Base-by-base conservation (phyloP, 53 echinoderm and acorn worm species). In the Temnopleurus reevesii region DNA sequence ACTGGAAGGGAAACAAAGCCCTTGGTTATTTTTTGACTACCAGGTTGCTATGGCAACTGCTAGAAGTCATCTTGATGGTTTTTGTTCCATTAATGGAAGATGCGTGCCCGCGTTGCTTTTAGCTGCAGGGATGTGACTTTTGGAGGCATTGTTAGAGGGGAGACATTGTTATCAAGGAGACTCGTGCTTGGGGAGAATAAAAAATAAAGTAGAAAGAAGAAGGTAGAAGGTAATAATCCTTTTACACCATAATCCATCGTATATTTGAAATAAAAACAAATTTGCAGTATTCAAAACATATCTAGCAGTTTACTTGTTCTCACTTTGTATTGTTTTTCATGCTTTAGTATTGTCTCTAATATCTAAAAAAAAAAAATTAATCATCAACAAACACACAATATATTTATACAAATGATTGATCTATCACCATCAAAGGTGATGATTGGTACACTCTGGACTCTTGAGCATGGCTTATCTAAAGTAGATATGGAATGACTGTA, bases 21-120 rank as follows among this genome's bases (percentile, higher is more conserved):
- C 56, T 53, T 38, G 56, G 83, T 83, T 83, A 83, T 83, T 55
- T 83, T 81, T 83, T 46, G 56, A 83, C 83, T 83, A 33, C 83
- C 83, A 5, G 8, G 57, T 83, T 55, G 34, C 83, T 56, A 83
- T 83, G 83, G 57, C 17, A 23, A 56, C 49, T 9, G 36, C 83
- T 83, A 33, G 56, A 56, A 55, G 57, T 51, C 83, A 56, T 83
- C 83, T 71, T 36, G 71, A 17, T 6, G 23, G 83, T 53, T 51
- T 83, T 83, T 83, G 83, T 53, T 51, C 36, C 56, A 38, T 36
- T 83, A 83, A 83, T 83, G 83, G 83, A 80, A 53, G 83, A 51
- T 29, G 83, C 36, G 38, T 83, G 83, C 55, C 38, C n/a, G 38
- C 56, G 8, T 57, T 5, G 51, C 80, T 71, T 41, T 71, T 71